Conservation (phyloP, 2,797 vertebrate species). For the Stomatorhinus walkeri region DNA sequence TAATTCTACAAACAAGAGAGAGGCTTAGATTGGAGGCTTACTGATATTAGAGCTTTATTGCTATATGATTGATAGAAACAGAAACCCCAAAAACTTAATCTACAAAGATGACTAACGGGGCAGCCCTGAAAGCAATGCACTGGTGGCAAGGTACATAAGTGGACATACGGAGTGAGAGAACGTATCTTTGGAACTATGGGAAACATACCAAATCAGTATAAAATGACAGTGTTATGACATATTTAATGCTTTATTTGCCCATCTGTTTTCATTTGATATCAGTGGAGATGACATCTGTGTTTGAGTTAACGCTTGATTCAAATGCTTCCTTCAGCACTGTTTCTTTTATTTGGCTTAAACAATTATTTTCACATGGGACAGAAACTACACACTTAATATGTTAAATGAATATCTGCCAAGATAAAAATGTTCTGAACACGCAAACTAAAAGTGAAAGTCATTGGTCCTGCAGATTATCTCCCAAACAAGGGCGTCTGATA, state of each 20-base stretch:
- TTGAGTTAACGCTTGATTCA: neutral
- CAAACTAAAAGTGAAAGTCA: neutral
- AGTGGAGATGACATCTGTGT: neutral
- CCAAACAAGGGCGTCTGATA: neutral
- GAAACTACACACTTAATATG: neutral
- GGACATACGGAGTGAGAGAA: neutral
- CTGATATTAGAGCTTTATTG: neutral
- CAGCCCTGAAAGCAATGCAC: neutral
- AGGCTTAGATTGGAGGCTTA: neutral
- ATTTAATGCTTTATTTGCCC: neutral
- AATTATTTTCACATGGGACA: neutral
- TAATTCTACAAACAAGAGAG: neutral
- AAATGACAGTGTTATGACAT: neutral
- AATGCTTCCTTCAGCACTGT: neutral
- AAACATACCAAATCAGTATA: neutral
- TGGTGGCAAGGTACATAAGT: neutral
- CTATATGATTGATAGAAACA: neutral
- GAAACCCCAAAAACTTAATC: neutral
- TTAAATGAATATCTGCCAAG: neutral
- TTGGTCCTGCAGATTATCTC: neutral
- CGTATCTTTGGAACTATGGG: neutral
- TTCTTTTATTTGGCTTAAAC: neutral
- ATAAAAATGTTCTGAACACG: neutral
- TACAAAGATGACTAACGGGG: neutral
- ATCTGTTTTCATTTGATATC: neutral